Conservation (phyloP, 2,888 invertebrate genomes). For the Uloborus plumipes region DNA sequence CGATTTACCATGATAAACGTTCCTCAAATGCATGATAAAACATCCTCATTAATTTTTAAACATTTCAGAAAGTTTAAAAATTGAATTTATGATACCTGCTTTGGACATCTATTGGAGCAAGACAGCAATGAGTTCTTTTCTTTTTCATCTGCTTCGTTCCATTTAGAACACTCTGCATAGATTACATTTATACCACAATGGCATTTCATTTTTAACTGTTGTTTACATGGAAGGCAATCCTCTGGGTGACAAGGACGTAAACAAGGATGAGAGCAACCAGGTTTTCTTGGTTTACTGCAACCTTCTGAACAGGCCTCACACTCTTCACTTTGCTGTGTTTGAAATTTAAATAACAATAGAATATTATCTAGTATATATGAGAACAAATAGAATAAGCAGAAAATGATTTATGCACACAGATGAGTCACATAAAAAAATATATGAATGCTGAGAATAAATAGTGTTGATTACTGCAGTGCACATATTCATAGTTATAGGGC, state of each 20-base stretch:
- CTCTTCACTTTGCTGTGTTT: constrained; percentile 66
- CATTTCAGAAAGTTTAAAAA: background rate
- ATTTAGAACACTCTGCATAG: constrained; percentile 81
- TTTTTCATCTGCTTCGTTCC: constrained; percentile 73
- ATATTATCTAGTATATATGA: background rate
- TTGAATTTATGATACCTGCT: constrained; percentile 76
- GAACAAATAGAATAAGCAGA: background rate
- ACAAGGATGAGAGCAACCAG: constrained; percentile 82
- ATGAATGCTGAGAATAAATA: background rate
- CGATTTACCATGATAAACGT: too few relatives aligned
- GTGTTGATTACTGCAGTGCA: background rate
- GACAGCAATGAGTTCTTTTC: constrained; percentile 74
- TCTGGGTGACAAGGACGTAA: constrained; percentile 77
- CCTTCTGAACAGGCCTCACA: constrained; percentile 69
- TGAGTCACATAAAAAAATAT: background rate
- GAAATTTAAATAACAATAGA: background rate
- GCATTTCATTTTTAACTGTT: constrained; percentile 80
- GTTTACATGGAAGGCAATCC: constrained; percentile 82
- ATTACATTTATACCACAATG: constrained; percentile 86
- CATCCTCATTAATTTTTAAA: background rate
- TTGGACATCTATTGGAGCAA: constrained; percentile 90
- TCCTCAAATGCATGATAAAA: too few relatives aligned
- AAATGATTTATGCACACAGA: background rate
- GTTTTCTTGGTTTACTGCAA: constrained; percentile 76
- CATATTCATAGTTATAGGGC: too few relatives aligned